phyloP scores from a whole-genome alignment of 53 echinoderm and acorn worm species.

The Hippasteria phrygiana region DNA sequence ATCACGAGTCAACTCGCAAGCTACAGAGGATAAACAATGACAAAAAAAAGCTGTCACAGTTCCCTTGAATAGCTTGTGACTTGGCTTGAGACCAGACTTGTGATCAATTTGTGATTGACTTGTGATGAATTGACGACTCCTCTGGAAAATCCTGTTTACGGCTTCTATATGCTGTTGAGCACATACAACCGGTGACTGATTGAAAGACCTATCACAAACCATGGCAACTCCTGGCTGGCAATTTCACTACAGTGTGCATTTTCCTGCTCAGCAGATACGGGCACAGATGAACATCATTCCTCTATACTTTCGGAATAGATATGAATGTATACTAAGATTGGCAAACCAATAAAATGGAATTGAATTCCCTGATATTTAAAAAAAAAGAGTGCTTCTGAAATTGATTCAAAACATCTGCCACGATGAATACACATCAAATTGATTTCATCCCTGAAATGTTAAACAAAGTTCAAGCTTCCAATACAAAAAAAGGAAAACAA shows the following conservation, averaged over 20 bases:
- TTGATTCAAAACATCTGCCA: background rate
- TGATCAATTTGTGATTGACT: too few species aligned
- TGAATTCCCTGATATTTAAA: background rate
- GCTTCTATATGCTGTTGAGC: background rate
- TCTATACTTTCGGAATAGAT: background rate
- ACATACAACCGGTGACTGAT: background rate
- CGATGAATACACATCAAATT: constrained; percentile 33
- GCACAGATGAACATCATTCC: background rate
- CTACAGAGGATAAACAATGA: too few species aligned
- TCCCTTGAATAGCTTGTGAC: too few species aligned
- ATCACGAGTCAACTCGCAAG: too few species aligned
- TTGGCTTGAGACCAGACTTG: too few species aligned
- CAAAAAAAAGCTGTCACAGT: too few species aligned
- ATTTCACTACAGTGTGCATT: background rate
- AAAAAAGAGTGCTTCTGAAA: background rate
- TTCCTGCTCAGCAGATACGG: background rate
- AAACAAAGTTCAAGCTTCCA: constrained; percentile 9
- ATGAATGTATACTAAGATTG: background rate
- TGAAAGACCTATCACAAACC: background rate
- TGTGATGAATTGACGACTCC: too few species aligned
- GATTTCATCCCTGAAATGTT: constrained; percentile 1
- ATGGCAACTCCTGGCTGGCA: background rate
- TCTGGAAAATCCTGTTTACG: background rate
- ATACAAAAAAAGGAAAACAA: constrained; percentile 16
- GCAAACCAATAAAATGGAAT: background rate